These are phyloP conservation scores for Marisa cornuarietis DNA, from an alignment of 1,140 invertebrate genomes.

Conservation along the genomic window DNA sequence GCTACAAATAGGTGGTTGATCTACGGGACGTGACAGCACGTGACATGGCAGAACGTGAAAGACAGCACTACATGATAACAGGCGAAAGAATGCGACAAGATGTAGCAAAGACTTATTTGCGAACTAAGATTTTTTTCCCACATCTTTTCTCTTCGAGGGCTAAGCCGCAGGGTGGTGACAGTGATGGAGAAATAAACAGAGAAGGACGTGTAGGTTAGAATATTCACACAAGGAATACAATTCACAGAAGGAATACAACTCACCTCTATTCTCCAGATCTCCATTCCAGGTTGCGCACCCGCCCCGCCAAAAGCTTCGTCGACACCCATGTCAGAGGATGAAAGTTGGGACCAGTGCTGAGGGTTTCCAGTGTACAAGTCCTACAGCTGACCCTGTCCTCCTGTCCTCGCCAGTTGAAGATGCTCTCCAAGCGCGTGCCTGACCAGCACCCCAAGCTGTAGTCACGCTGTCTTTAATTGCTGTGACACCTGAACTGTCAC, in stretches of 20 bases:
- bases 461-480: not conserved
- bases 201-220: too few species aligned
- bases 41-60: too few species aligned
- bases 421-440: not conserved
- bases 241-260: constrained; percentile 19
- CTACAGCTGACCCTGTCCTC: not conserved
- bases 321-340: constrained; percentile 20
- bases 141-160: too few species aligned
- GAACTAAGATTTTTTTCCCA: too few species aligned
- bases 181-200: too few species aligned
- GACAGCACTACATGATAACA: too few species aligned
- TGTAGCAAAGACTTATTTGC: too few species aligned
- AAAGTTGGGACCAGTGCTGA: not conserved
- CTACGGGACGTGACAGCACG: not conserved
- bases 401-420: not conserved
- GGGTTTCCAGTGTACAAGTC: not conserved
- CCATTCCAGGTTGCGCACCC: constrained; percentile 61
- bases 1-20: too few species aligned
- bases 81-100: too few species aligned
- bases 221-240: too few species aligned
- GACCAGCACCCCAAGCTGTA: not conserved
- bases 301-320: constrained; percentile 60
- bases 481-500: not conserved
- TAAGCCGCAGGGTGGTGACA: too few species aligned
- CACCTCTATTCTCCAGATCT: constrained; percentile 68